These are phyloP conservation scores for Enteromius paludinosus DNA, from an alignment of 2,797 vertebrate genomes.

Conservation along the genomic window DNA sequence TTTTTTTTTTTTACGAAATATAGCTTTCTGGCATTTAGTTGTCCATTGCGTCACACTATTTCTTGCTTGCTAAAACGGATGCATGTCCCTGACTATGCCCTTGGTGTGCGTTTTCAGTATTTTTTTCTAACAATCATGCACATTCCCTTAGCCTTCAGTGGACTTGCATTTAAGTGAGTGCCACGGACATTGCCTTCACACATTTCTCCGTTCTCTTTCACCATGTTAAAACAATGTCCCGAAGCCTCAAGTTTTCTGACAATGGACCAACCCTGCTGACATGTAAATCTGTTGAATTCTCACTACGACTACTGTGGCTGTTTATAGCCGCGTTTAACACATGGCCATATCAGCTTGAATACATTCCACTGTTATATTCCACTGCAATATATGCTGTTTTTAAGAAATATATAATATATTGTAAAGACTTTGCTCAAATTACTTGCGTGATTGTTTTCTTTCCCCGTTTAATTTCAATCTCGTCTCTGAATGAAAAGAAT, in stretches of 20 bases:
- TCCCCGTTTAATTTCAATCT: background rate
- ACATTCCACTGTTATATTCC: slow-evolving; percentile 41
- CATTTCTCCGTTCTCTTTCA: background rate
- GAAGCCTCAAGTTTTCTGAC: slow-evolving; percentile 29
- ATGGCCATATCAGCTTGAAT: background rate
- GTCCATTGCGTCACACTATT: slow-evolving; percentile 49
- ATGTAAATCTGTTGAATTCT: slow-evolving; percentile 1
- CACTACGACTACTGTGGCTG: background rate
- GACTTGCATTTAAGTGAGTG: slow-evolving; percentile 90
- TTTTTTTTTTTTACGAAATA: slow-evolving; percentile 7
- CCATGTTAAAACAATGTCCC: background rate
- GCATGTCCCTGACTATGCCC: slow-evolving; percentile 74
- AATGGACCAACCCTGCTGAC: slow-evolving; percentile 22
- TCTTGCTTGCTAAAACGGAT: slow-evolving; percentile 60
- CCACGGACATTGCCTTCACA: slow-evolving; percentile 61
- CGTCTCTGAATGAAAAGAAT: background rate
- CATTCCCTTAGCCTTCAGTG: slow-evolving; percentile 86
- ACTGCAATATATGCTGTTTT: slow-evolving; percentile 27
- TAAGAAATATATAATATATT: slow-evolving; percentile 18
- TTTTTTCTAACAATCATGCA: slow-evolving; percentile 80
- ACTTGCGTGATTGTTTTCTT: slow-evolving; percentile 11
- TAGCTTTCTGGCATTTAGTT: slow-evolving; percentile 32
- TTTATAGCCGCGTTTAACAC: background rate
- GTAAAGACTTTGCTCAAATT: background rate
- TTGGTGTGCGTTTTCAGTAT: slow-evolving; percentile 63